Base-by-base conservation (phyloP, 1,140 invertebrate species). In the Drosophila rhopaloa region DNA sequence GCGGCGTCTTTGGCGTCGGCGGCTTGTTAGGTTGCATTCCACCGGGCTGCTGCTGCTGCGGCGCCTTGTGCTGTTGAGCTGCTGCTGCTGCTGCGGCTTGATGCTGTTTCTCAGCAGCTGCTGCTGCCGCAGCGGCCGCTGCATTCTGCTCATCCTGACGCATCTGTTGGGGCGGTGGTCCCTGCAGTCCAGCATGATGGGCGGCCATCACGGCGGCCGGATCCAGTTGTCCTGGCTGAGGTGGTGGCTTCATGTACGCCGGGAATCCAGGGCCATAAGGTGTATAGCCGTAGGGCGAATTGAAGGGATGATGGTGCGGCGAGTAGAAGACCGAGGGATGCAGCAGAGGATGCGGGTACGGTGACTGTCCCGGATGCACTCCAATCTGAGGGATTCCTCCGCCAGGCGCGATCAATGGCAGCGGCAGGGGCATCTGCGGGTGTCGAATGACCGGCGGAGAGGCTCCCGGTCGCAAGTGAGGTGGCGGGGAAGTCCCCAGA, bases 271-370 rank as follows among this genome's bases (percentile, higher is more conserved):
- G 92, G 13, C 90, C 91, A 47, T 92, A 92, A 1, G 92, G 91
- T 32, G 88, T 71, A 74, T 92, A 92, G 19, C 91, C 90, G 37
- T 92, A 92, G 1, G 91, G 91, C 13, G 91, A 91, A 59, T 92
- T 92, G 61, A 92, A 92, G 32, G 92, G 92, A 78, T 92, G 91
- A 75, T 91, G 91, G 44, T 92, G 91, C 54, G 83, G 91, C 13
- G 91, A 83, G 55, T 92, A 92, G 46, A 92, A 92, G 47, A 92
- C 91, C 61, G 91, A 92, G 0, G 92, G 91, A 82, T 92, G 92
- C 40, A 92, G 73, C 32, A 92, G 54, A 40, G 92, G 92, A 61
- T 93, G 92, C 8, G 90, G 88, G 51, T 93, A 93, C 32, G 92
- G 91, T 46, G 88, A 91, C 47, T 93, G 92, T 0, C 91, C 91